These are phyloP conservation scores for Lethrus apterus DNA, from an alignment of 1,140 invertebrate species.

Conservation along the genomic window DNA sequence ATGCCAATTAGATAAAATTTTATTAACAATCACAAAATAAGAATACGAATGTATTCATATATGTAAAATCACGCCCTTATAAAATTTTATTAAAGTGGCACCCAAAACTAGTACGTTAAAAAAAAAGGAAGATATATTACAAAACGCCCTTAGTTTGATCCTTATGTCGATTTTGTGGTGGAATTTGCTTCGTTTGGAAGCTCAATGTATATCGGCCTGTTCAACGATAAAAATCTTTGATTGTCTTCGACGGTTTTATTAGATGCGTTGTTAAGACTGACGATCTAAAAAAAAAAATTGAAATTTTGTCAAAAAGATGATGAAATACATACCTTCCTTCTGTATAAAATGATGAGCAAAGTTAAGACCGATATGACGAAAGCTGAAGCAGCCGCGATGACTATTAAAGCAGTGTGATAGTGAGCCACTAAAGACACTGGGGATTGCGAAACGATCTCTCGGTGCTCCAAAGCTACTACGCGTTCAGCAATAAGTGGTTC, in stretches of 20 bases:
- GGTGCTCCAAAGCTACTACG: constrained; percentile 53
- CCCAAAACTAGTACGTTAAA: too few species aligned
- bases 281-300: constrained; percentile 31
- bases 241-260: constrained; percentile 47
- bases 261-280: constrained; percentile 39
- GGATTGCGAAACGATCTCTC: constrained; percentile 59
- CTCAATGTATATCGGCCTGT: constrained; percentile 50
- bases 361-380: constrained; percentile 64
- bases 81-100: too few species aligned
- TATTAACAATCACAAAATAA: too few species aligned
- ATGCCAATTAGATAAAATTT: too few species aligned
- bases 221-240: constrained; percentile 45
- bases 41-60: too few species aligned
- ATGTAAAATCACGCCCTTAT: too few species aligned
- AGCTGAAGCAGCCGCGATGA: constrained; percentile 59
- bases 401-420: constrained; percentile 63
- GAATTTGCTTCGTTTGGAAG: constrained; percentile 39
- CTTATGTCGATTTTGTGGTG: constrained; percentile 3
- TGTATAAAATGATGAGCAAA: constrained; percentile 60
- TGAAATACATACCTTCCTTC: constrained; percentile 45
- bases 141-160: too few species aligned
- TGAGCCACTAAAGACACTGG: constrained; percentile 56
- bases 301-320: too few species aligned
- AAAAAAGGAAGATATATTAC: too few species aligned
- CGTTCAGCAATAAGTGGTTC: constrained; percentile 36